A percentile compares a stretch with the other conserved stretches of the same genome.
Conservation (phyloP, 2,113 vertebrate species). For the Rousettus leschenaultii region DNA sequence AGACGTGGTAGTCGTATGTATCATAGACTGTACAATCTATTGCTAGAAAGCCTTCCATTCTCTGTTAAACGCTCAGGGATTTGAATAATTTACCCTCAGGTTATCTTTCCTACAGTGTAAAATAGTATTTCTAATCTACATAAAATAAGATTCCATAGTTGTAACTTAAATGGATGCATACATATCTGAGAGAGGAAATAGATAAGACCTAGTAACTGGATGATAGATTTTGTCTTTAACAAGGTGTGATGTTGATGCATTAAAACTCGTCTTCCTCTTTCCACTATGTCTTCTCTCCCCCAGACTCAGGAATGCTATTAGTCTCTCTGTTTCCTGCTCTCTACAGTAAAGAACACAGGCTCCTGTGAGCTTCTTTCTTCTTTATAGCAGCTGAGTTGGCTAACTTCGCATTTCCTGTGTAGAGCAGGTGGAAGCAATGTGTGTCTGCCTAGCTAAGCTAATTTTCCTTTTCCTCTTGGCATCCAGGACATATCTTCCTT, state of each 20-base stretch:
- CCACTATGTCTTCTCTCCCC: neutral
- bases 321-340: neutral
- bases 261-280: neutral
- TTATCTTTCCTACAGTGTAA: conserved; percentile 41
- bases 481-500: conserved; percentile 28
- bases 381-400: conserved; percentile 41
- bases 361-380: neutral
- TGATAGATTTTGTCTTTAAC: conserved; percentile 27
- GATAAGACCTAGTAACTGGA: neutral
- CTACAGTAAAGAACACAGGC: neutral
- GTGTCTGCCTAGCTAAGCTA: conserved; percentile 61
- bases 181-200: neutral
- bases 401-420: neutral
- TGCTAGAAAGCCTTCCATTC: conserved; percentile 25
- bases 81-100: conserved; percentile 56
- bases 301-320: neutral
- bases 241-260: neutral
- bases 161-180: conserved; percentile 16
- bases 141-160: conserved; percentile 3
- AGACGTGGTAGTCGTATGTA: neutral
- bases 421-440: conserved; percentile 42
- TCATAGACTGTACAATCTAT: neutral
- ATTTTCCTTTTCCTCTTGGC: conserved; percentile 50
- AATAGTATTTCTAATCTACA: conserved; percentile 45
- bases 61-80: conserved; percentile 35